These are phyloP conservation scores for Pyrrhosoma nymphula DNA, from an alignment of 2,888 invertebrate genomes.

Conservation along the genomic window DNA sequence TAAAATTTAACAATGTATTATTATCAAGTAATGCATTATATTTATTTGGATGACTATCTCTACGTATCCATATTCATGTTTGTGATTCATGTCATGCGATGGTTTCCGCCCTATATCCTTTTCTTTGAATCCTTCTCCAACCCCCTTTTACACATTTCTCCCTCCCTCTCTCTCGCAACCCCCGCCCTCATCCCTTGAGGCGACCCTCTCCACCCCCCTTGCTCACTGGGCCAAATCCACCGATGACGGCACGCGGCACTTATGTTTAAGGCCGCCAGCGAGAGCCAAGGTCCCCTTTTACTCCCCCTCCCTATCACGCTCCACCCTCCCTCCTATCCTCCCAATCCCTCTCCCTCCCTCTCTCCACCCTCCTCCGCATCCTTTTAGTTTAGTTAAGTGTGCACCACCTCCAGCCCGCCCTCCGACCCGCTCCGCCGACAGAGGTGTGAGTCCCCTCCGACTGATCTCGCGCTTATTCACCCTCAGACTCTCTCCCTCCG, in stretches of 20 bases:
- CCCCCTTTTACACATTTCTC: neutral
- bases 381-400: neutral
- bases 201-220: neutral
- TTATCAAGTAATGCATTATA: no score
- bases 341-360: neutral
- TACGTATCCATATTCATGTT: no score
- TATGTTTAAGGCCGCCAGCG: constrained; percentile 59
- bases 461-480: constrained; percentile 34
- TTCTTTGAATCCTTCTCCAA: neutral
- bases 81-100: no score
- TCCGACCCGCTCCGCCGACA: neutral
- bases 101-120: neutral
- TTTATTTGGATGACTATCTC: no score
- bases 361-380: neutral
- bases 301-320: neutral
- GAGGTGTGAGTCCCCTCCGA: neutral
- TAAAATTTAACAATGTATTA: no score
- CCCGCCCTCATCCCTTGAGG: neutral
- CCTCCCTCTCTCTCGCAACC: neutral
- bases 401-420: neutral
- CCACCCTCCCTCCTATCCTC: neutral
- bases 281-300: constrained; percentile 29
- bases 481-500: neutral
- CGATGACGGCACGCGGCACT: constrained; percentile 53
- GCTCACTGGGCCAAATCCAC: constrained; percentile 50